Percentiles rank a stretch among this genome's conserved stretches.
Conservation (phyloP, 2,888 invertebrate genomes). For the Agrotis puta region DNA sequence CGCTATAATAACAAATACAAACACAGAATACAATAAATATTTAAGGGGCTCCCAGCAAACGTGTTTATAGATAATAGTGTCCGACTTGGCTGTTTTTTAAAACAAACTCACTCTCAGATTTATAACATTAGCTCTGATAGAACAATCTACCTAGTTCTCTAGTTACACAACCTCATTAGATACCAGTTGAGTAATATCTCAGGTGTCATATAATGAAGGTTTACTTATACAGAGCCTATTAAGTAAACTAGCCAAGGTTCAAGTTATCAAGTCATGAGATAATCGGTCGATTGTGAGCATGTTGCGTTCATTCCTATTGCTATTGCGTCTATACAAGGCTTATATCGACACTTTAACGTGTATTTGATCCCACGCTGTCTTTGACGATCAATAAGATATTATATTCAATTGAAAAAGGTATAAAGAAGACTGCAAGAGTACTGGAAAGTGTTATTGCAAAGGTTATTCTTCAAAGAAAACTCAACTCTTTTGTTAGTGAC, state of each 20-base stretch:
- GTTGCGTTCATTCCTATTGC: slow-evolving; percentile 32
- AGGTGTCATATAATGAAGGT: slow-evolving; percentile 44
- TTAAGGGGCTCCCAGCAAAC: no score
- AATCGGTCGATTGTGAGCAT: slow-evolving; percentile 56
- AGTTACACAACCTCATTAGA: slow-evolving; percentile 10
- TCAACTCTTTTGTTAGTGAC: no score
- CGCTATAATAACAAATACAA: no score
- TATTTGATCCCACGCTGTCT: slow-evolving; percentile 28
- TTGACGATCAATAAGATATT: slow-evolving; percentile 4
- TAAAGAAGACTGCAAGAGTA: not conserved
- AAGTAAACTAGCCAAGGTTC: slow-evolving; percentile 53
- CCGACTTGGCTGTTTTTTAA: no score
- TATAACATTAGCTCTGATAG: no score
- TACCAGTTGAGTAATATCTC: slow-evolving; percentile 37
- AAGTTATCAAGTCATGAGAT: slow-evolving; percentile 46
- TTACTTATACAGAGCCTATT: slow-evolving; percentile 42
- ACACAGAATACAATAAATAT: no score
- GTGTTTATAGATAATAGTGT: no score
- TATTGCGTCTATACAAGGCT: slow-evolving; percentile 25
- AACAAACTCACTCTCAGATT: no score
- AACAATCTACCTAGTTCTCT: slow-evolving; percentile 12
- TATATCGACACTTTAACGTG: slow-evolving; percentile 44
- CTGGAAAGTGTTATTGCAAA: not conserved
- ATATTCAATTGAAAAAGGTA: not conserved
- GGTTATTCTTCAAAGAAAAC: no score